Evolutionary conservation across 2,888 invertebrate genomes (phyloP).

Genomic region (Habroteleia sp.): DNA sequence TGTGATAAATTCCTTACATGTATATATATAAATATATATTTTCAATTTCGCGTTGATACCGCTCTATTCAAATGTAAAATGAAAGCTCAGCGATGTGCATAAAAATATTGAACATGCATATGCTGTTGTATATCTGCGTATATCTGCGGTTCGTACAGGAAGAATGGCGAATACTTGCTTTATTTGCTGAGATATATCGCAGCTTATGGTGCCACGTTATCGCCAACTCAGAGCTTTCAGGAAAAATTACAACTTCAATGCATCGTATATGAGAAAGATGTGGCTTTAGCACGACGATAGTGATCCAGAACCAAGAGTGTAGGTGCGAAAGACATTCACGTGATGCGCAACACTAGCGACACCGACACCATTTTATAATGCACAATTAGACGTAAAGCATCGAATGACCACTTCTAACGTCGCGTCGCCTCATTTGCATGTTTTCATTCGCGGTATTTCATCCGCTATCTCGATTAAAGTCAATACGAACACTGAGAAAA

Average conservation of each 20-base stretch:
- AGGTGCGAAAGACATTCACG: slow-evolving; percentile 39
- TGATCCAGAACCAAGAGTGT: slow-evolving; percentile 49
- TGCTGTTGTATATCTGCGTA: slow-evolving; percentile 63
- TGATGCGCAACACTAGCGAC: slow-evolving; percentile 33
- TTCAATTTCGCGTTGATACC: slow-evolving; percentile 52
- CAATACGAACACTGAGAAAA: slow-evolving; percentile 21
- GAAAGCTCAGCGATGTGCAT: slow-evolving; percentile 63
- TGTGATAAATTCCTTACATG: slow-evolving; percentile 34
- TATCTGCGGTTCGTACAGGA: slow-evolving; percentile 57
- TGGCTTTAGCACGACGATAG: slow-evolving; percentile 56
- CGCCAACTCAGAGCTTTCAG: slow-evolving; percentile 67
- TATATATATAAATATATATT: slow-evolving; percentile 48
- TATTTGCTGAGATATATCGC: slow-evolving; percentile 63
- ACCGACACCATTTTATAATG: slow-evolving; percentile 43
- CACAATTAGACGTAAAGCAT: slow-evolving; percentile 47
- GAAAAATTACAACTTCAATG: slow-evolving; percentile 68
- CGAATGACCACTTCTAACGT: slow-evolving; percentile 44
- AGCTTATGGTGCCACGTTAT: slow-evolving; percentile 65
- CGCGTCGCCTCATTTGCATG: slow-evolving; percentile 44
- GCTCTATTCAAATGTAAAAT: slow-evolving; percentile 62
- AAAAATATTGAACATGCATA: slow-evolving; percentile 63
- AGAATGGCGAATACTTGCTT: slow-evolving; percentile 60
- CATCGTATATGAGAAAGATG: slow-evolving; percentile 61
- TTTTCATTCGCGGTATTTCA: slow-evolving; percentile 46
- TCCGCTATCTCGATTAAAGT: slow-evolving; percentile 46